Percentiles rank a stretch among this genome's conserved stretches.
Evolutionary conservation across 2,888 invertebrate genomes (phyloP).

Genomic region (Athalia circularis): DNA sequence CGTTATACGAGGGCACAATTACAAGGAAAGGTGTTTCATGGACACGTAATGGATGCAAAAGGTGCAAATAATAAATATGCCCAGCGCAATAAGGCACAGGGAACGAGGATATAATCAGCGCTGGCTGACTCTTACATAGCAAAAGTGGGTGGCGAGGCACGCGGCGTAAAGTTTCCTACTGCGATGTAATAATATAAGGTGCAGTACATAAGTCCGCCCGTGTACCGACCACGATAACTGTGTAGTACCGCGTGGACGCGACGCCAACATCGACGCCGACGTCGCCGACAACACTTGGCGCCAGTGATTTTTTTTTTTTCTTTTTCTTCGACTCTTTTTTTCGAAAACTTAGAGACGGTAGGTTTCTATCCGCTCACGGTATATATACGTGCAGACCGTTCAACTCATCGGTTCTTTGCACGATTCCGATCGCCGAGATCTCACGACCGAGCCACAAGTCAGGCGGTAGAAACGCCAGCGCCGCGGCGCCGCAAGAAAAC

Average conservation of each 20-base stretch:
- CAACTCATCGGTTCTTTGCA: background rate
- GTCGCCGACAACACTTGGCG: constrained; percentile 27
- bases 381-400: no score
- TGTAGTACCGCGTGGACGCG: background rate
- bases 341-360: no score
- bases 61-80: background rate
- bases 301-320: constrained; percentile 15
- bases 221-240: constrained; percentile 7
- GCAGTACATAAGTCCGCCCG: background rate
- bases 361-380: no score
- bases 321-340: background rate
- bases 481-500: background rate
- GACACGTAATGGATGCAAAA: background rate
- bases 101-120: constrained; percentile 36
- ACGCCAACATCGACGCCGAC: constrained; percentile 23
- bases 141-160: constrained; percentile 31
- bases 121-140: background rate
- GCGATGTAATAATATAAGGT: no score
- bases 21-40: background rate
- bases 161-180: background rate
- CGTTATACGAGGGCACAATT: background rate
- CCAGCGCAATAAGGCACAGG: constrained; percentile 25
- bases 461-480: background rate
- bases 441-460: constrained; percentile 4
- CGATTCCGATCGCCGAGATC: constrained; percentile 21